phyloP scores from a whole-genome alignment of 2,113 vertebrate genomes.

The Lampris megalopsis region DNA sequence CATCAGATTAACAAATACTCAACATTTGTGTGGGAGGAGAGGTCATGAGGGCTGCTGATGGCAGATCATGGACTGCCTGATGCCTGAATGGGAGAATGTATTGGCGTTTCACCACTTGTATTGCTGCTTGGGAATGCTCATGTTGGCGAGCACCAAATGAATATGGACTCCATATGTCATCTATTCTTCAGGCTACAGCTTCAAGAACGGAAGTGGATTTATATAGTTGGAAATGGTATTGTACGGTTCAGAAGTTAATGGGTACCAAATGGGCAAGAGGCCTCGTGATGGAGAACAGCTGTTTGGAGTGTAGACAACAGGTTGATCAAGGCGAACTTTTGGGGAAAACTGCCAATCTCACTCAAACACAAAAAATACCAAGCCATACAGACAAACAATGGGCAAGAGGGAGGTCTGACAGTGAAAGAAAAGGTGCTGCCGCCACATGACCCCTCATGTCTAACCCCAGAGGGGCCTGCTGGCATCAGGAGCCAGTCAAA shows the following conservation, averaged over 20 bases:
- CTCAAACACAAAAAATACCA: not conserved
- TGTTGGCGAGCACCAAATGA: not conserved
- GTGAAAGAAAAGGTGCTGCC: not conserved
- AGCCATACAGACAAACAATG: not conserved
- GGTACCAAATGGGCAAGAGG: not conserved
- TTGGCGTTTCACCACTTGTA: not conserved
- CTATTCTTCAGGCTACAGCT: not conserved
- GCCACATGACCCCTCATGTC: constrained; percentile 55
- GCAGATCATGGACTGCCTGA: not conserved
- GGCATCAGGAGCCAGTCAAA: constrained; percentile 48
- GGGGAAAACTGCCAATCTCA: constrained; percentile 11
- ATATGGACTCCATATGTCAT: not conserved
- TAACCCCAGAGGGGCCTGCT: constrained; percentile 39
- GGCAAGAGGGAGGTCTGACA: constrained; percentile 26
- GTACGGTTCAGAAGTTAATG: not conserved
- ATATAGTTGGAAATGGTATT: constrained; percentile 3
- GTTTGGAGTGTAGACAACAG: constrained; percentile 12
- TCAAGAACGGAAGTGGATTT: not conserved
- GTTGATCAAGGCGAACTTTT: constrained; percentile 27
- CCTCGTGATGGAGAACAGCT: not conserved
- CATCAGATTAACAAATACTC: not conserved
- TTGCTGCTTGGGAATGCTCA: not conserved
- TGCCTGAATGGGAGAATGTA: not conserved
- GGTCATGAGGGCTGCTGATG: not conserved
- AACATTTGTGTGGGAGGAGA: not conserved